Conservation (phyloP, 1,140 invertebrate species). For the Drosophila mayri region DNA sequence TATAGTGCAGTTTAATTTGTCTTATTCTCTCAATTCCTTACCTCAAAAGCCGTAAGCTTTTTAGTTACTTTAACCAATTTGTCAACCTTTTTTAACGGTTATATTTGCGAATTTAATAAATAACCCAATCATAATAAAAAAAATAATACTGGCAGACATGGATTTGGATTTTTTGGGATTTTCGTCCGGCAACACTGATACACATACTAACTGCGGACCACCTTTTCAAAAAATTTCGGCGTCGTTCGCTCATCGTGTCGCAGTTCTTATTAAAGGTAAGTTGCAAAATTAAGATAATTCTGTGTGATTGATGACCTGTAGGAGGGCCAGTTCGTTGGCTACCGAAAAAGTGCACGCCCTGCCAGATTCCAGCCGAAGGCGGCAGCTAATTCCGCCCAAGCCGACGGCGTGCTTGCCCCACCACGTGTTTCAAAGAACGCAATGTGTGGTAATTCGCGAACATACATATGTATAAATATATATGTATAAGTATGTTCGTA, state of each 20-base stretch:
- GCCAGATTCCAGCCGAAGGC: background rate
- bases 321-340: background rate
- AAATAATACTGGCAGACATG: no score
- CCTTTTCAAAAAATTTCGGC: constrained; percentile 25
- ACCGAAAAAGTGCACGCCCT: no score
- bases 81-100: background rate
- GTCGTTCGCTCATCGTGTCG: constrained; percentile 32
- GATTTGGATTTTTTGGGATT: no score
- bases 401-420: constrained; percentile 4
- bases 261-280: constrained; percentile 37
- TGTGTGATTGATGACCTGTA: background rate
- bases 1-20: no score
- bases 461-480: constrained; percentile 5
- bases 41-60: no score
- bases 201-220: background rate
- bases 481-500: constrained; percentile 1
- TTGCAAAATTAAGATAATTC: constrained; percentile 4
- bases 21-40: no score
- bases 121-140: no score
- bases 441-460: constrained; percentile 44
- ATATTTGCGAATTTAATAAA: background rate
- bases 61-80: background rate
- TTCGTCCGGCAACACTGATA: background rate
- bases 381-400: background rate
- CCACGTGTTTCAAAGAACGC: constrained; percentile 45